Evolutionary conservation across 2,888 invertebrate species (phyloP), one percentile per base, ranked within the genome.

Genomic region (Chaetogeoica ovagalla): DNA sequence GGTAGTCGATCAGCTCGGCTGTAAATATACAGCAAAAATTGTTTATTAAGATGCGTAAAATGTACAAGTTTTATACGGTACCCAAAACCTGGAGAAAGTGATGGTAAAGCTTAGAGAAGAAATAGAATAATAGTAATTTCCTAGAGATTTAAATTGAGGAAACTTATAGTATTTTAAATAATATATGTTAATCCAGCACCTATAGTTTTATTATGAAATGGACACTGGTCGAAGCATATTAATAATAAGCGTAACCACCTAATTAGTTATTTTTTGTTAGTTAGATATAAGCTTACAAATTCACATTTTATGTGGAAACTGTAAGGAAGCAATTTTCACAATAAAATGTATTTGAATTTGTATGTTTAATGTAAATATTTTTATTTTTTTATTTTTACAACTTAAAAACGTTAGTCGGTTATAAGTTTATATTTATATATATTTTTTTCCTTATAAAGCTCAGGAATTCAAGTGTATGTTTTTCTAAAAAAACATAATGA

Each of bases 1-100:
- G 83, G 66, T 82, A 83, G 21, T 83, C 83, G 37, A 82, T 81
- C 82, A 79, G 39, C 62, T 79, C 70, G 52, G 79, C 79, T 79
- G 71, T 63, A 79, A 79, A 63, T 63, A 70, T 5, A 63, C 30
- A 71, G 62, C 8, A 79, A 79, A 71, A 1, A 55, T 39, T 23
- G 13, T 43, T n/a, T 43, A 65, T 70, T 70, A 79, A 19, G 13
- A 66, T n/a, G 4, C 15, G 8, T 43, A 57, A 57, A 23, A 70
- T 62, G 21, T 0, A 52, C 21, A 19, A 55, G 21, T 30, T 55
- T 55, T 19, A 65, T 57, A 68, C n/a, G 59, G 39, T 65, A 79
- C 79, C 79, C 79, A 79, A 79, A 79, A 79, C 79, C 79, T 71
- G 62, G 19, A 71, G 63, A 11, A 76, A 48, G 39, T 65, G 21